Evolutionary conservation across 2,113 vertebrate genomes (phyloP), one percentile per base, ranked within the genome.

Genomic region (Fulmarus glacialis): DNA sequence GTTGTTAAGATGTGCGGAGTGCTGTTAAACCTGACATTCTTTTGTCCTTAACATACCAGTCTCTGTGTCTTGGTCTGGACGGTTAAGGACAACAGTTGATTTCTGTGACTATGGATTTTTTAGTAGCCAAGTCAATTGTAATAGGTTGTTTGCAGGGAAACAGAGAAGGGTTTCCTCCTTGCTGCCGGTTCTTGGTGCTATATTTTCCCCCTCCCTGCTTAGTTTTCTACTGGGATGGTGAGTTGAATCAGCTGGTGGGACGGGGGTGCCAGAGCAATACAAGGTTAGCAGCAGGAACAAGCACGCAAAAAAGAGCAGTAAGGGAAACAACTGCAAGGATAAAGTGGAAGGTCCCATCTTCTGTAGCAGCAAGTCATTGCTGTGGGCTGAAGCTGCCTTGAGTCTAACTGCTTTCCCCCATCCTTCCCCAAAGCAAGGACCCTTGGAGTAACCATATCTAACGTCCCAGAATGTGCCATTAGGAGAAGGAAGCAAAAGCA

Each of bases 141-240:
- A 68, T 22, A 68, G 12, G 15, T 36, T 73, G 10, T 64, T 91
- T 8, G 1, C 34, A 56, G 45, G 22, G 38, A 89, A 83, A 47
- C 18, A n/a, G 27, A 30, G 40, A n/a, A 30, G 18, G 18, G 27
- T 66, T 66, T 70, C 22, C 11, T 84, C 34, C 50, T 62, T 70
- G 40, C 6, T 83, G 48, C 72, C 18, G 1, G 5, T 75, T 81
- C 24, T 78, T 0, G 0, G 42, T 78, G 45, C 55, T 60, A 0
- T 64, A 27, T 77, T 86, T 84, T 71, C 59, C 20, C 27, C 8
- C 17, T 40, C 21, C 12, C 48, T 80, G 19, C 23, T 47, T 64
- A 50, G 16, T 62, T 73, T 74, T 77, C 38, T 74, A 11, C 56
- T 82, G 68, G 27, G 34, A 9, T 45, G 32, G 23, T 60, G 30